A percentile compares a stretch with the other conserved stretches of the same genome.
Evolutionary conservation across 2,113 vertebrate genomes (phyloP).

Genomic region (Saiga tatarica): DNA sequence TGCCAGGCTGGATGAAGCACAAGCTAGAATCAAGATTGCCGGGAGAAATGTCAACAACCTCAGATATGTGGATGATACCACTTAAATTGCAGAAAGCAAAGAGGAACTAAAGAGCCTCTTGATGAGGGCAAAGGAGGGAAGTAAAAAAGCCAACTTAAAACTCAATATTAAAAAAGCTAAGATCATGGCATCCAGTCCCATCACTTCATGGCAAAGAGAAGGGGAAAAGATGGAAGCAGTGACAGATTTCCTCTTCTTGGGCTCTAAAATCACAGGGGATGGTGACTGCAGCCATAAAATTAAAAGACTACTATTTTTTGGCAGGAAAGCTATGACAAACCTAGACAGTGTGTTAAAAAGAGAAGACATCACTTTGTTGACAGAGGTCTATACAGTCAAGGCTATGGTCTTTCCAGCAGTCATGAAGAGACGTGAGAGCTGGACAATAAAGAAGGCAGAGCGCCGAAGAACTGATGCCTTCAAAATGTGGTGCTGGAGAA

Average conservation of each 20-base stretch:
- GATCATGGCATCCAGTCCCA: background rate
- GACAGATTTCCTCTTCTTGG: background rate
- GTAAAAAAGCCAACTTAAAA: background rate
- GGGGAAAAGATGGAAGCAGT: background rate
- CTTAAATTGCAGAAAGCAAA: background rate
- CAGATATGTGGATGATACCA: background rate
- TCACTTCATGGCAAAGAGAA: background rate
- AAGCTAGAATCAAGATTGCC: background rate
- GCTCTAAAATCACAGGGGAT: background rate
- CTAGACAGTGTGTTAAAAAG: background rate
- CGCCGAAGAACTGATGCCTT: background rate
- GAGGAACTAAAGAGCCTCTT: background rate
- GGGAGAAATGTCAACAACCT: background rate
- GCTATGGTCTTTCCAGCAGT: background rate
- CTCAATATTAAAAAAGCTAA: background rate
- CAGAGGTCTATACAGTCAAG: background rate
- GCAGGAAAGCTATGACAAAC: background rate
- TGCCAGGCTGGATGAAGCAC: background rate
- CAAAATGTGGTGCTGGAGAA: background rate
- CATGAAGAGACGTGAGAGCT: background rate
- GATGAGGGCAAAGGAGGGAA: background rate
- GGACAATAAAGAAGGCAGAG: background rate
- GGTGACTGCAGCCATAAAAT: background rate
- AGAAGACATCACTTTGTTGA: background rate
- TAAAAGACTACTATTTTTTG: background rate